Base-by-base conservation (phyloP, 2,888 invertebrate genomes). In the Heliconius hortense region DNA sequence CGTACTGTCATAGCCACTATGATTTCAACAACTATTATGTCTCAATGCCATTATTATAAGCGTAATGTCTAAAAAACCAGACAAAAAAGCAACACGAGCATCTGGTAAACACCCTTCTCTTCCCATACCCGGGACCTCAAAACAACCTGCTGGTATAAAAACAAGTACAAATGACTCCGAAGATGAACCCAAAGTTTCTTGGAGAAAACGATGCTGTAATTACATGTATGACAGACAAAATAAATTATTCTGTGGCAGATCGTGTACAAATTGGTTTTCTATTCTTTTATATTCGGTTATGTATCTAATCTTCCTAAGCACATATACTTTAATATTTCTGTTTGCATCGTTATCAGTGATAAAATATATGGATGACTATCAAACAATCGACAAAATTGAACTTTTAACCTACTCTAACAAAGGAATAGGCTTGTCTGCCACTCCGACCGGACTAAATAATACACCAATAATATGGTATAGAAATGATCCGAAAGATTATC, bases 391-490 rank as follows among this genome's bases (percentile, higher is more conserved):
- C 1, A 87, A 86, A 78, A 24, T 76, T 0, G 79, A 84, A 0
- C 74, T 86, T 2, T 72, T 86, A 5, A 83, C 86, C 0, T 91
- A 87, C 78, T 80, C 88, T 0, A 80, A 84, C n/a, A 81, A 85
- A 4, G 88, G 86, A 0, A 84, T 93, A 31, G 93, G 93, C 1
- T 78, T 93, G 0, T 83, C 92, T 11, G 92, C 89, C 0, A 86
- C 87, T 1, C 93, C 93, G 0, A 84, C 88, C 2, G 84, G 88
- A 3, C 86, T 86, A 60, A 77, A 83, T 21, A 85, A 59, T 72
- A 80, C 82, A 18, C 89, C 92, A 4, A 73, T 92, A 35, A 92
- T 93, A 77, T 90, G 88, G 87, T 93, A 92, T 73, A 87, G 84
- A 72, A 83, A 83, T 35, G 82, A 87, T 3, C 72, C 80, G 1